Base-by-base conservation (phyloP, 2,888 invertebrate genomes). In the Hyposoter didymator region DNA sequence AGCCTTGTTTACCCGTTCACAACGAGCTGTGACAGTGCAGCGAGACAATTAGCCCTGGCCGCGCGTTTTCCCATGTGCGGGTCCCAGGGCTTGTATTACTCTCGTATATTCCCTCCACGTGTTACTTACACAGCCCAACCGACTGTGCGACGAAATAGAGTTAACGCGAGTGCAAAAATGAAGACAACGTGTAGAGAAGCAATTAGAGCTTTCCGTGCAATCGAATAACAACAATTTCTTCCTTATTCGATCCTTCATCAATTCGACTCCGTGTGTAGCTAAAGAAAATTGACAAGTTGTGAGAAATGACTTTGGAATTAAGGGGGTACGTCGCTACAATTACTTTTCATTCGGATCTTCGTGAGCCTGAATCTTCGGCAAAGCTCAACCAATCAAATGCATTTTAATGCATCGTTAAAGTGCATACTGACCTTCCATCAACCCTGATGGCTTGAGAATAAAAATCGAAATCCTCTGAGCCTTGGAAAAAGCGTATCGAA, bases 1-100 rank as follows among this genome's bases (percentile, higher is more conserved):
- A 43, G 70, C 17, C 66, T 72, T 76, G 81, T 84, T 84, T 81
- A 73, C 76, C 32, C 81, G 81, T 72, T 84, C 59, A 73, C 75
- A 76, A 84, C 70, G 72, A 81, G 70, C 76, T 72, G 75, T 75
- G 47, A 80, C 80, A 73, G 39, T 43, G 66, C 76, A 78, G 70
- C 66, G 81, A 76, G 75, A 78, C 22, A 70, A 76, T 66, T 64
- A 52, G 14, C 28, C 43, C 72, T 28, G 32, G 52, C n/a, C n/a
- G 32, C 17, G 45, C 45, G 19, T 43, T 62, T 49, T 79, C 62
- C 70, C 52, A 70, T 39, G 39, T 52, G 49, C 28, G 19, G 6
- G 80, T 72, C 70, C 72, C 75, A 0, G 45, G 47, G 69, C 62
- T 82, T 69, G 64, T 49, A 45, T n/a, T 66, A 35, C 22, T 32